Evolutionary conservation across 2,113 vertebrate genomes (phyloP), one percentile per base, ranked within the genome.

Genomic region (Ageneiosus marmoratus): DNA sequence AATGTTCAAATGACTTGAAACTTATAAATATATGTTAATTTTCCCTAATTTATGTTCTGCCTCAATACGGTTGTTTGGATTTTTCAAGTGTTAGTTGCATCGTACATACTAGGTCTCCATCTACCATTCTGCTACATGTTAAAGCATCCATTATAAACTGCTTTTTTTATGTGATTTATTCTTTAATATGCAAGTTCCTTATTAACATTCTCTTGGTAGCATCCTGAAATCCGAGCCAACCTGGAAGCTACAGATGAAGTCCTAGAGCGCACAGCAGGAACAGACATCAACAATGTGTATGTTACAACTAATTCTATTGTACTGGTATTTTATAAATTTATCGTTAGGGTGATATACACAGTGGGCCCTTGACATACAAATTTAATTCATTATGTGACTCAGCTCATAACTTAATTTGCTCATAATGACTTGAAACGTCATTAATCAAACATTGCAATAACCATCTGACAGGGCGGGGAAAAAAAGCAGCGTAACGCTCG

Each of bases 271-370:
- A 93, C 95, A 0, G 97, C 97, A 0, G 98, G 97, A 83, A 96
- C 95, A 0, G 97, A 99, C 4, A 92, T 99, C 85, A 98, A 98
- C 88, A 97, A 98, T 91, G 97, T 97, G 98, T 99, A 94, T 92
- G 98, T 93, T 29, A 15, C 50, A 46, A 55, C 41, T 6, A 6
- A 65, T 56, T 55, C 62, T 29, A 34, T 4, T 37, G 20, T 20
- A 53, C 18, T 53, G 27, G 12, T 20, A 20, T 32, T 2, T 32
- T 50, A 1, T 70, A 46, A 69, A 70, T 4, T 3, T 46, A n/a
- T 70, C 3, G 10, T 20, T n/a, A 44, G 34, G 20, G 18, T 20
- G 62, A 67, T n/a, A n/a, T n/a, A n/a, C n/a, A n/a, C n/a, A n/a
- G n/a, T n/a, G n/a, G n/a, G n/a, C n/a, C n/a, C n/a, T n/a, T n/a